A percentile compares a stretch with the other conserved stretches of the same genome.
phyloP scores from a whole-genome alignment of 2,888 invertebrate genomes.

The Branchinecta sandiegonensis region DNA sequence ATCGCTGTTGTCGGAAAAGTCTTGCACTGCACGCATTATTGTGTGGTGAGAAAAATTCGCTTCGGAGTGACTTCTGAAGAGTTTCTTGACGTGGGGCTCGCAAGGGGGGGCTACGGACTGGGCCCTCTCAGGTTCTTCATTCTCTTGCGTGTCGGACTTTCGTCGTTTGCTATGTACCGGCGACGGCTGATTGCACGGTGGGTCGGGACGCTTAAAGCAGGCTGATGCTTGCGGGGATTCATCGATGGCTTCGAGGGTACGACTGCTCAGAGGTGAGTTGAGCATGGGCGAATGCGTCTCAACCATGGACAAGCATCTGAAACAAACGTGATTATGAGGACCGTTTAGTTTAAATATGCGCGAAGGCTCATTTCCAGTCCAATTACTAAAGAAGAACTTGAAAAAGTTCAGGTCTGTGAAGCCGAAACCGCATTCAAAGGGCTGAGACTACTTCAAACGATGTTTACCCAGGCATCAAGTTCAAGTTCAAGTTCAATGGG shows the following conservation, averaged over 20 bases:
- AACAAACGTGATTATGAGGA: not conserved
- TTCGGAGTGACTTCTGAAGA: conserved; percentile 10
- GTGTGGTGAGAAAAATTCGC: conserved; percentile 2
- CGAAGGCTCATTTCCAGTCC: not conserved
- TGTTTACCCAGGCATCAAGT: no score
- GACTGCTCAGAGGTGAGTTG: not conserved
- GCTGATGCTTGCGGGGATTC: not conserved
- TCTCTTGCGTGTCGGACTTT: conserved; percentile 28
- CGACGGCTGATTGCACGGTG: conserved; percentile 41
- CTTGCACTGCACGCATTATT: conserved; percentile 21
- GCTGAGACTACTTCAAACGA: no score
- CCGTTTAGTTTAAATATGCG: not conserved
- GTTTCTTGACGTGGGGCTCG: not conserved
- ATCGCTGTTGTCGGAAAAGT: conserved; percentile 46
- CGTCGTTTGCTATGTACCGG: conserved; percentile 38
- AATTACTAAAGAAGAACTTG: no score
- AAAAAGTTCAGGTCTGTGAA: no score
- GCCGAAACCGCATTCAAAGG: no score
- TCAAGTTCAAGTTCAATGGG: no score
- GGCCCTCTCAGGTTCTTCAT: not conserved
- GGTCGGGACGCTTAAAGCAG: conserved; percentile 52
- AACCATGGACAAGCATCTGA: conserved; percentile 6
- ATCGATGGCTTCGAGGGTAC: not conserved
- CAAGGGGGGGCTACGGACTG: not conserved
- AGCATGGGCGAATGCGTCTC: not conserved